Evolutionary conservation across 2,888 invertebrate genomes (phyloP), one percentile per base, ranked within the genome.

Genomic region (Bellardia bayeri): DNA sequence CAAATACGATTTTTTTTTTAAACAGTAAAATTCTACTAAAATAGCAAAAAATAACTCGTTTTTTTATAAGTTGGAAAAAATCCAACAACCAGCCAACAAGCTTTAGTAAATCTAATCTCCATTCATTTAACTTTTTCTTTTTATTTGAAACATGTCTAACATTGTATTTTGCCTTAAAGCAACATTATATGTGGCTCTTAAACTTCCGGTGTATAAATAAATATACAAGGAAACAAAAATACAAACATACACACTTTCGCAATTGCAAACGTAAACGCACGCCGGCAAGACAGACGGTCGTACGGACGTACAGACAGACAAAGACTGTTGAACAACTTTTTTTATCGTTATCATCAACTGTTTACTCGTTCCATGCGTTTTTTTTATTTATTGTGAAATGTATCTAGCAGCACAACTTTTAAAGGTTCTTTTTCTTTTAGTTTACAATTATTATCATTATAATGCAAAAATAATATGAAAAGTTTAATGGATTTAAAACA

Each of bases 121-220:
- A 63, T 81, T 80, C 75, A 85, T 85, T 85, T 54, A 80, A 75
- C 80, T 81, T 80, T 80, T 75, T 63, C 42, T 63, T n/a, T 80
- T 61, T 74, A 58, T 85, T 68, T 61, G 69, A 80, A 85, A 56
- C 75, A 45, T 85, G 75, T 85, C 80, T 80, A 81, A 80, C 63
- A 45, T 69, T 85, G 40, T 51, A n/a, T 69, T 75, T 56, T 75
- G 85, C 75, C 85, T 85, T 79, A 42, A 54, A 63, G 85, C 85
- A 85, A 69, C 16, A 69, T 85, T 80, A 63, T 74, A 54, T 80
- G 61, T 79, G 84, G 84, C 84, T 85, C 74, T 51, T 74, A 68
- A 80, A 37, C 54, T 74, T 85, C 84, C 84, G 79, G 66, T 85
- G 45, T 23, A 63, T 68, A 74, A 68, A 79, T 42, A 75, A 8